phyloP scores from a whole-genome alignment of 2,888 invertebrate genomes.

The Leptopilina syphax region DNA sequence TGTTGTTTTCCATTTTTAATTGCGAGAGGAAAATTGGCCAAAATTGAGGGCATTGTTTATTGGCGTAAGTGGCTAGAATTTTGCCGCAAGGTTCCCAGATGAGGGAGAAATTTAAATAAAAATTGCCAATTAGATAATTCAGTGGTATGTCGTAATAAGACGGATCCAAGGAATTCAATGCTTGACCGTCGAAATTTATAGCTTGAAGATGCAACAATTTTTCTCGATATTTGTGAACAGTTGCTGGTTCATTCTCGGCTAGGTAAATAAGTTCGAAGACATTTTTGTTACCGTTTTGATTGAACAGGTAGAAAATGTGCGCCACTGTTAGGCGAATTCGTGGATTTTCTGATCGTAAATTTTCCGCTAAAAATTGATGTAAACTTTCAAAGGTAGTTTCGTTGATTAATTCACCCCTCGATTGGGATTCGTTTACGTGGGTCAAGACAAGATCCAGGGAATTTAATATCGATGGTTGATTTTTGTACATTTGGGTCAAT shows the following conservation, averaged over 20 bases:
- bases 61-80: constrained; percentile 87
- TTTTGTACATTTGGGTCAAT: constrained; percentile 59
- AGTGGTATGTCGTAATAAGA: constrained; percentile 83
- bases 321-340: constrained; percentile 84
- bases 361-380: constrained; percentile 57
- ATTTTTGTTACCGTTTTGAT: constrained; percentile 73
- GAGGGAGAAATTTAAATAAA: constrained; percentile 92
- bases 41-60: constrained; percentile 79
- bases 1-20: constrained; percentile 77
- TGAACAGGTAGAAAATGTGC: constrained; percentile 86
- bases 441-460: constrained; percentile 66
- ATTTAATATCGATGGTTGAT: constrained; percentile 64
- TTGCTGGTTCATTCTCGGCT: constrained; percentile 85
- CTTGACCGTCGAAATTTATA: constrained; percentile 79
- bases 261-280: constrained; percentile 75
- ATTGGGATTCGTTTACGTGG: constrained; percentile 59
- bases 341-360: constrained; percentile 68
- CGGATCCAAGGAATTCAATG: constrained; percentile 78
- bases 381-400: constrained; percentile 61
- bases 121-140: constrained; percentile 87
- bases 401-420: constrained; percentile 61
- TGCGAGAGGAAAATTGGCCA: constrained; percentile 85
- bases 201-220: constrained; percentile 87
- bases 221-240: constrained; percentile 88
- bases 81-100: constrained; percentile 91